A percentile compares a stretch with the other conserved stretches of the same genome.
These are phyloP conservation scores for Austrofundulus limnaeus DNA, from an alignment of 2,113 vertebrate genomes.

Conservation along the genomic window DNA sequence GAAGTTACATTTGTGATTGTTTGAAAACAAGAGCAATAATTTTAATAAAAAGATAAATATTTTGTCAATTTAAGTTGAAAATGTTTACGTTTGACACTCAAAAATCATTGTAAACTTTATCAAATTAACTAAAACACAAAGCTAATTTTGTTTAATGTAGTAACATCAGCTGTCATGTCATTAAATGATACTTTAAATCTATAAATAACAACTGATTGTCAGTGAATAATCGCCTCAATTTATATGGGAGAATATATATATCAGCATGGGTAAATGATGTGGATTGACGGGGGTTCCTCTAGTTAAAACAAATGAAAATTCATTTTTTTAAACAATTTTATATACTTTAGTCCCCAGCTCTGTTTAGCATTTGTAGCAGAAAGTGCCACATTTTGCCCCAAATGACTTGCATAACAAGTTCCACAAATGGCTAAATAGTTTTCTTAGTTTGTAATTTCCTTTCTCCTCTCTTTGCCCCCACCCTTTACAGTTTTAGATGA, in stretches of 20 bases:
- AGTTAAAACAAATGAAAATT: too few relatives aligned
- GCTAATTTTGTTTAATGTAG: background rate
- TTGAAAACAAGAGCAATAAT: too few relatives aligned
- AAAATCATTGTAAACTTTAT: too few relatives aligned
- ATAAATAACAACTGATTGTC: background rate
- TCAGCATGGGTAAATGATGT: too few relatives aligned
- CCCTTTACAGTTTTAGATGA: conserved; percentile 30
- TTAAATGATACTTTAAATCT: background rate
- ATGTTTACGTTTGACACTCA: too few relatives aligned
- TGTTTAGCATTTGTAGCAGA: conserved; percentile 31
- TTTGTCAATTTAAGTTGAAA: too few relatives aligned
- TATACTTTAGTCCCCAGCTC: conserved; percentile 9
- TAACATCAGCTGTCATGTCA: background rate
- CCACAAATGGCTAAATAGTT: conserved; percentile 76
- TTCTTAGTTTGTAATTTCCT: conserved; percentile 71
- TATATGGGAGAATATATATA: background rate
- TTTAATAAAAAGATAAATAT: too few relatives aligned
- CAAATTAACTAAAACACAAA: too few relatives aligned
- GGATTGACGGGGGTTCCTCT: background rate
- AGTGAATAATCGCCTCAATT: background rate
- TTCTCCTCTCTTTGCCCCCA: conserved; percentile 36
- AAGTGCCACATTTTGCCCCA: conserved; percentile 37
- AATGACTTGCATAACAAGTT: conserved; percentile 52
- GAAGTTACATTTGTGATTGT: too few relatives aligned
- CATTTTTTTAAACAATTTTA: background rate